phyloP scores from a whole-genome alignment of 2,797 vertebrate species.

The Odontamblyopus lacepedii region DNA sequence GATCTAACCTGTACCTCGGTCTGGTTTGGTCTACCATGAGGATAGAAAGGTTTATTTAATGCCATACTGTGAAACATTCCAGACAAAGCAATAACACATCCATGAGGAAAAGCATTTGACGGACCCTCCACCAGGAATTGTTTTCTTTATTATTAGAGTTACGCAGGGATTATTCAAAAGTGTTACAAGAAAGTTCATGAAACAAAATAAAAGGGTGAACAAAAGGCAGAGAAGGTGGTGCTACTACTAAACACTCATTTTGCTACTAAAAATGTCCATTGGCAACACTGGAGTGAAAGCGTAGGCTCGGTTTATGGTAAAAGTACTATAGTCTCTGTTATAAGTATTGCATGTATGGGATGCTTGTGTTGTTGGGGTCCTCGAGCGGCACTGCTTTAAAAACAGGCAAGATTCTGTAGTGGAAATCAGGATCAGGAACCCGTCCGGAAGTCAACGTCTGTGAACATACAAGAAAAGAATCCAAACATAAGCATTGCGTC shows the following conservation, averaged over 20 bases:
- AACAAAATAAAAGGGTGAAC: background rate
- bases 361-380: conserved; percentile 7
- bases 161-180: background rate
- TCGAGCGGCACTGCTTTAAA: conserved; percentile 13
- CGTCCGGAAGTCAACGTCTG: conserved; percentile 9
- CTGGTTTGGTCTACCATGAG: too few relatives aligned
- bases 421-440: conserved; percentile 12
- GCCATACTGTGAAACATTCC: too few relatives aligned
- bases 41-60: too few relatives aligned
- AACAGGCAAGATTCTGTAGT: conserved; percentile 10
- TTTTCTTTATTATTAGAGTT: background rate
- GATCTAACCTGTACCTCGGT: too few relatives aligned
- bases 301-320: background rate
- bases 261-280: background rate
- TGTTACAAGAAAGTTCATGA: background rate
- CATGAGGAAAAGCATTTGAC: too few relatives aligned
- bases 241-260: background rate
- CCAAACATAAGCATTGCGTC: conserved; percentile 1
- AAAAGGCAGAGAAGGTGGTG: background rate
- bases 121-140: background rate
- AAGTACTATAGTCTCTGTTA: background rate
- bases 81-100: too few relatives aligned
- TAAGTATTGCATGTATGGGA: conserved; percentile 10
- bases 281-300: background rate
- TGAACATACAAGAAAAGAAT: conserved; percentile 12